Conservation (phyloP, 2,113 vertebrate genomes). For the Rutilus rutilus region DNA sequence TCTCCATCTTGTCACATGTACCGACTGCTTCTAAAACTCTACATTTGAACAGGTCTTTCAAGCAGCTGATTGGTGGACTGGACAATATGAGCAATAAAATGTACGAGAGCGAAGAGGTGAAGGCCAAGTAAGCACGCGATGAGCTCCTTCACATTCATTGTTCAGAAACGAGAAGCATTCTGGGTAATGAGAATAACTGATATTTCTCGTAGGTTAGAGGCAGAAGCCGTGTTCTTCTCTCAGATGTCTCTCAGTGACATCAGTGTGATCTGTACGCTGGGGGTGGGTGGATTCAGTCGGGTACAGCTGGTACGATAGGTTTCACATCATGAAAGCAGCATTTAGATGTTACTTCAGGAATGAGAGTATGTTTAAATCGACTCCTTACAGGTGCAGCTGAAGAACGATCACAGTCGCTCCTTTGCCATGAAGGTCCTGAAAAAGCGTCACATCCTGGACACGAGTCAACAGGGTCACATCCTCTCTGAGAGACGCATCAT, state of each 20-base stretch:
- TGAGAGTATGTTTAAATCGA: neutral
- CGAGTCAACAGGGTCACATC: constrained; percentile 77
- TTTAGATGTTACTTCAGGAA: too few species aligned
- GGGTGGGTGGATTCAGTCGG: constrained; percentile 75
- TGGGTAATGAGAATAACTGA: neutral
- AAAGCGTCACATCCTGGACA: constrained; percentile 76
- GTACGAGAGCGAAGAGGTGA: constrained; percentile 65
- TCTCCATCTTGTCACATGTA: neutral
- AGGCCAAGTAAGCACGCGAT: constrained; percentile 66
- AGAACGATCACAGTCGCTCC: constrained; percentile 63
- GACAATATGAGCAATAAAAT: constrained; percentile 66
- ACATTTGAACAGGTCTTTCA: constrained; percentile 68
- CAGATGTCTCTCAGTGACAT: constrained; percentile 66
- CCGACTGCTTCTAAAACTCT: neutral
- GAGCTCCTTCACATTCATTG: neutral
- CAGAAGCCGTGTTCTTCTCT: constrained; percentile 70
- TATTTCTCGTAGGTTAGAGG: constrained; percentile 61
- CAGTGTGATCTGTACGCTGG: constrained; percentile 70
- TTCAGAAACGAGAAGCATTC: neutral
- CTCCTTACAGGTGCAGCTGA: constrained; percentile 71
- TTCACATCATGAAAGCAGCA: neutral
- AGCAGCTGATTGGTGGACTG: constrained; percentile 75
- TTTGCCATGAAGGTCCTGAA: constrained; percentile 77
- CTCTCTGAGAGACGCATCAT: constrained; percentile 76
- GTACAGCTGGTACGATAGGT: constrained; percentile 72